phyloP scores from a whole-genome alignment of 2,797 vertebrate species.

The Peromyscus nudipes region DNA sequence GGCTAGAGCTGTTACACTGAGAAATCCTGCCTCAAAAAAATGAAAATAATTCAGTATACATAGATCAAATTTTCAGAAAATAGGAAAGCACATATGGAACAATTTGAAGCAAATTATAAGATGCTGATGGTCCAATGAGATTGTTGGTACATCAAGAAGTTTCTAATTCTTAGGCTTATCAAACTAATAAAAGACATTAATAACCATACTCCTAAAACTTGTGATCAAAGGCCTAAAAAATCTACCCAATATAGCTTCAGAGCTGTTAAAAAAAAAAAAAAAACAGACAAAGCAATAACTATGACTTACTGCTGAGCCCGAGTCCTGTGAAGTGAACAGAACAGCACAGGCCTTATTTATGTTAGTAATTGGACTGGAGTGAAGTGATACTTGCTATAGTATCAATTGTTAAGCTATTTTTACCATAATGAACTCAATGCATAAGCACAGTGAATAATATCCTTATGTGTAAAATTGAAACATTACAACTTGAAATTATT shows the following conservation, averaged over 20 bases:
- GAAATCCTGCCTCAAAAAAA: background rate
- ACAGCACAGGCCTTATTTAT: conserved; percentile 16
- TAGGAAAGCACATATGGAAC: background rate
- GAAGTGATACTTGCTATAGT: background rate
- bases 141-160: background rate
- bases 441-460: background rate
- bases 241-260: background rate
- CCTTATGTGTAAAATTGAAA: conserved; percentile 25
- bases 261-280: background rate
- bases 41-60: background rate
- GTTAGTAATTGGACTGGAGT: background rate
- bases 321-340: background rate
- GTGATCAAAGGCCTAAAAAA: background rate
- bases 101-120: background rate
- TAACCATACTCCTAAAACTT: background rate
- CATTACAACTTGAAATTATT: conserved; percentile 27
- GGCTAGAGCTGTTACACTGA: background rate
- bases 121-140: background rate
- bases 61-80: background rate
- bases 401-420: conserved; percentile 13
- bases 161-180: background rate
- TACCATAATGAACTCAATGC: background rate
- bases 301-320: background rate
- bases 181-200: background rate
- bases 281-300: background rate